Percentiles rank a stretch among this genome's conserved stretches.
Evolutionary conservation across 2,888 invertebrate species (phyloP).

Genomic region (Cybosia mesomella): DNA sequence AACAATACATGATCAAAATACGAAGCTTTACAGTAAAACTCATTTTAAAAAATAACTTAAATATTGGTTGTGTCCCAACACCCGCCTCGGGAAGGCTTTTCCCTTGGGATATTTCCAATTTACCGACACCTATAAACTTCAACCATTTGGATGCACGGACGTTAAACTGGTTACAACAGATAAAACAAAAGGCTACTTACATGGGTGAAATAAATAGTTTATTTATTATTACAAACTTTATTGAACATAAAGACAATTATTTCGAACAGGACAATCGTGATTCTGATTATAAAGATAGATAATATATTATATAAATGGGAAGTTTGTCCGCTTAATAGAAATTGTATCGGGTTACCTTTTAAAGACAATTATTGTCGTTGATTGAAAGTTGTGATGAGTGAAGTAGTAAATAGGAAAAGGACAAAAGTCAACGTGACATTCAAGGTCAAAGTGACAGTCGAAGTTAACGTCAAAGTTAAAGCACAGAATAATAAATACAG

Average conservation of each 20-base stretch:
- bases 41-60: constrained; percentile 10
- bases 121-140: constrained; percentile 24
- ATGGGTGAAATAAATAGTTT: background rate
- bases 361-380: too few relatives aligned
- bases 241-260: background rate
- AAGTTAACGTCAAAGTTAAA: too few relatives aligned
- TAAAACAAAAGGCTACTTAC: constrained; percentile 17
- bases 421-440: too few relatives aligned
- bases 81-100: background rate
- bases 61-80: constrained; percentile 11
- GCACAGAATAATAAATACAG: too few relatives aligned
- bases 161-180: constrained; percentile 22
- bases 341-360: too few relatives aligned
- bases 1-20: too few relatives aligned
- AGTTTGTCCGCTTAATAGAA: too few relatives aligned
- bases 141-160: constrained; percentile 25
- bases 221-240: background rate
- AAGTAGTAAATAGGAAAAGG: too few relatives aligned
- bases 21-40: background rate
- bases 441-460: too few relatives aligned
- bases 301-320: background rate
- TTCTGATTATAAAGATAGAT: background rate
- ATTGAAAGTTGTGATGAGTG: too few relatives aligned
- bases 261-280: background rate
- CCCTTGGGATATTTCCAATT: constrained; percentile 32